Evolutionary conservation across 1,140 invertebrate genomes (phyloP).

Genomic region (Dendroctonus valens): DNA sequence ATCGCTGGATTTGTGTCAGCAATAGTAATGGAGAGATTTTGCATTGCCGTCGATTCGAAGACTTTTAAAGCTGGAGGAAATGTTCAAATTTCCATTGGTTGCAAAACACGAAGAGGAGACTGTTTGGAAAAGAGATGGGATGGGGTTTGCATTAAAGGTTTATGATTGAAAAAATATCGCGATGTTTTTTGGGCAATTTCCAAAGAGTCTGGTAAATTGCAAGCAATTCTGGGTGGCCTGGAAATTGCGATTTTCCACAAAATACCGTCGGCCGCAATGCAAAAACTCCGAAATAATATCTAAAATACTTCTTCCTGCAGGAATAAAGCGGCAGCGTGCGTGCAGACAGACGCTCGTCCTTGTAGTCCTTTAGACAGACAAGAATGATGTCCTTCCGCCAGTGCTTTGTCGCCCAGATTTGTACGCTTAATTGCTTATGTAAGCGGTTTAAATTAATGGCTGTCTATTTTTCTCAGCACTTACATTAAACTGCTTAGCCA

Average conservation of each 20-base stretch:
- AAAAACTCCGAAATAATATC: constrained; percentile 23
- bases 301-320: constrained; percentile 15
- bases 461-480: too few relatives aligned
- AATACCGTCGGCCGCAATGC: neutral
- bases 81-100: too few relatives aligned
- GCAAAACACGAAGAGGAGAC: too few relatives aligned
- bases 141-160: too few relatives aligned
- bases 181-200: too few relatives aligned
- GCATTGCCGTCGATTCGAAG: neutral
- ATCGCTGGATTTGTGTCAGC: constrained; percentile 15
- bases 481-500: too few relatives aligned
- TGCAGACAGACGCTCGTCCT: constrained; percentile 18
- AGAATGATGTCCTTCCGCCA: constrained; percentile 27
- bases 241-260: neutral
- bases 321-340: constrained; percentile 23
- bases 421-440: constrained; percentile 28
- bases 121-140: too few relatives aligned
- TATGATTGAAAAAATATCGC: too few relatives aligned
- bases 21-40: constrained; percentile 17
- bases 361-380: constrained; percentile 25
- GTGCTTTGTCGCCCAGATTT: constrained; percentile 27
- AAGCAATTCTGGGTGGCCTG: too few relatives aligned
- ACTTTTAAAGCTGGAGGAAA: too few relatives aligned
- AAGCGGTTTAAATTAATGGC: constrained; percentile 24
- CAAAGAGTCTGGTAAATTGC: too few relatives aligned